These are phyloP conservation scores for Megalopta genalis DNA, from an alignment of 1,140 invertebrate species.

Conservation along the genomic window DNA sequence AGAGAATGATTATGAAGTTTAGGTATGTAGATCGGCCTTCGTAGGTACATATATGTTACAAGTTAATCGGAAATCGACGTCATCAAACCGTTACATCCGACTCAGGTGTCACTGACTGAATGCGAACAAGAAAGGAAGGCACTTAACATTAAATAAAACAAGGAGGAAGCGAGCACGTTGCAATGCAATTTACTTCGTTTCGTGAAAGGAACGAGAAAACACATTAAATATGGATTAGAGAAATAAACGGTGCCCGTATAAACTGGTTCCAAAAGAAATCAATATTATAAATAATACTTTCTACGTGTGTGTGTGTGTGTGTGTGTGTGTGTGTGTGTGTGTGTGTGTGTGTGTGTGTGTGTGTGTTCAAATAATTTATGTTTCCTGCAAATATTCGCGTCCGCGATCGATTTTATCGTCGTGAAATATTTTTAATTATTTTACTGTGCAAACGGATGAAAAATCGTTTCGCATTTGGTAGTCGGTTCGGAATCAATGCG, in stretches of 20 bases:
- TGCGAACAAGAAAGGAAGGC: slow-evolving; percentile 22
- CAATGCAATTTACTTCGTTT: background rate
- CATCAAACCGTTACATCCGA: slow-evolving; percentile 38
- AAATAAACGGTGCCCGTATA: background rate
- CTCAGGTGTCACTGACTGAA: slow-evolving; percentile 9
- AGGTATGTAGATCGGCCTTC: background rate
- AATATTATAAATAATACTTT: background rate
- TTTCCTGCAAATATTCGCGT: background rate
- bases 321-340: too few species aligned
- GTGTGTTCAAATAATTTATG: background rate
- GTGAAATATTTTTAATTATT: too few species aligned
- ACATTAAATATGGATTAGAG: background rate
- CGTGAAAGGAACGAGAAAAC: background rate
- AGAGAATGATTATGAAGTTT: background rate
- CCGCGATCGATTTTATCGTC: too few species aligned
- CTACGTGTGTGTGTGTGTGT: too few species aligned
- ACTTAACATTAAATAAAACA: background rate
- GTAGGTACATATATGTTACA: background rate
- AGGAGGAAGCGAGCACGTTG: background rate
- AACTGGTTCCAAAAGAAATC: background rate
- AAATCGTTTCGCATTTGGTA: too few species aligned
- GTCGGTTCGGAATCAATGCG: background rate
- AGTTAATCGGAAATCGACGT: slow-evolving; percentile 40
- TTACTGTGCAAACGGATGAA: too few species aligned
- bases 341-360: too few species aligned